Conservation (phyloP, 2,113 vertebrate species). For the Xyrauchen texanus region DNA sequence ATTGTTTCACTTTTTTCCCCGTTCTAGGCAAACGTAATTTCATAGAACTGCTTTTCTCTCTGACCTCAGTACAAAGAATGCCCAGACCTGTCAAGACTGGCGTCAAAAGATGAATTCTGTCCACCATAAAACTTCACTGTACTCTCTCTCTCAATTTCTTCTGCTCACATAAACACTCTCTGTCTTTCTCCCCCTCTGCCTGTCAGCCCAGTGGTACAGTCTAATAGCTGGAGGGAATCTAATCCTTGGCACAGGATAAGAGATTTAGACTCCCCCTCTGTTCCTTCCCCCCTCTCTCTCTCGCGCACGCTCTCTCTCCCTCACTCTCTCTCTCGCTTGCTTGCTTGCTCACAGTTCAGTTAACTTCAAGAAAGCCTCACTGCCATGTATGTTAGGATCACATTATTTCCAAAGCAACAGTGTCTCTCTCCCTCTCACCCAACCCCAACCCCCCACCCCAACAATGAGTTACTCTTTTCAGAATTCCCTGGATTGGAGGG, state of each 20-base stretch:
- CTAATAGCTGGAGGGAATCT: constrained; percentile 77
- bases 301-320: constrained; percentile 30
- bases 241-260: constrained; percentile 79
- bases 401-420: constrained; percentile 55
- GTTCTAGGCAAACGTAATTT: constrained; percentile 44
- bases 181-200: constrained; percentile 56
- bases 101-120: constrained; percentile 38
- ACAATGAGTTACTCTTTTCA: constrained; percentile 74
- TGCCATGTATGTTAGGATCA: constrained; percentile 32
- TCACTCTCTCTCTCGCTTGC: constrained; percentile 1
- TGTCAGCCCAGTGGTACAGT: constrained; percentile 73
- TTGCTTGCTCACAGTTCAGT: constrained; percentile 27
- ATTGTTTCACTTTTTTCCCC: constrained; percentile 44
- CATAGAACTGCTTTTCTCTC: constrained; percentile 39
- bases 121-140: constrained; percentile 34
- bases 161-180: constrained; percentile 25
- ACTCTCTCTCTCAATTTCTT: constrained; percentile 10
- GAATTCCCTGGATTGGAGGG: constrained; percentile 66
- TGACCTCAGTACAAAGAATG: constrained; percentile 24
- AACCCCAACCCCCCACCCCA: too few species aligned
- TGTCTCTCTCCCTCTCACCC: constrained; percentile 44
- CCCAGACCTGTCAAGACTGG: constrained; percentile 29
- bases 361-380: constrained; percentile 31
- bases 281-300: constrained; percentile 41
- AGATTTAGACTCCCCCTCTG: constrained; percentile 59